Conservation (phyloP, 2,888 invertebrate genomes). For the Endotricha flammealis region DNA sequence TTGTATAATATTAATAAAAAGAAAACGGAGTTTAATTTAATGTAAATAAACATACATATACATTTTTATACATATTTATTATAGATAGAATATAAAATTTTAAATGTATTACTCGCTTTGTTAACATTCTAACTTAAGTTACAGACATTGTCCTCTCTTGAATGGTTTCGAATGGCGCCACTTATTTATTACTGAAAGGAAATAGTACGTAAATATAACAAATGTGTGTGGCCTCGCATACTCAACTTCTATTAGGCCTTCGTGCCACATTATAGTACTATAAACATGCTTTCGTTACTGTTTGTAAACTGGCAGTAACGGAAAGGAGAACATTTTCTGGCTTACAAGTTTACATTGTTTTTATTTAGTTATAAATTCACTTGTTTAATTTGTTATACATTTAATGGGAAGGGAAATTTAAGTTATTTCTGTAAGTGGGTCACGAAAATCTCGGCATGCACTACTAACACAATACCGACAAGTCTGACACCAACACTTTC, state of each 20-base stretch:
- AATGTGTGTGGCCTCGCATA: too few species aligned
- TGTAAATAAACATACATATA: too few species aligned
- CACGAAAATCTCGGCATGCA: too few species aligned
- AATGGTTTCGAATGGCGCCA: slow-evolving; percentile 13
- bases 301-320: slow-evolving; percentile 27
- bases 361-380: slow-evolving; percentile 22
- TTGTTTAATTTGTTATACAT: slow-evolving; percentile 16
- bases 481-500: too few species aligned
- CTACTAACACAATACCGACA: too few species aligned
- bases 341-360: slow-evolving; percentile 22
- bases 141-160: slow-evolving; percentile 26
- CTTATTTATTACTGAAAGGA: slow-evolving; percentile 13
- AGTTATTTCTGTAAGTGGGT: too few species aligned
- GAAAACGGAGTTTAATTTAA: too few species aligned
- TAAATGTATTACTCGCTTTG: slow-evolving; percentile 25
- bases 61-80: too few species aligned
- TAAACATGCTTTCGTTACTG: slow-evolving; percentile 27
- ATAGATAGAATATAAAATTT: too few species aligned
- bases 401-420: too few species aligned
- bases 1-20: too few species aligned
- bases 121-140: slow-evolving; percentile 26
- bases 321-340: slow-evolving; percentile 14
- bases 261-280: slow-evolving; percentile 17
- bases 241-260: too few species aligned
- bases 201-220: slow-evolving; percentile 19